phyloP scores from a whole-genome alignment of 2,113 vertebrate species.

The Vanacampus margaritifer region DNA sequence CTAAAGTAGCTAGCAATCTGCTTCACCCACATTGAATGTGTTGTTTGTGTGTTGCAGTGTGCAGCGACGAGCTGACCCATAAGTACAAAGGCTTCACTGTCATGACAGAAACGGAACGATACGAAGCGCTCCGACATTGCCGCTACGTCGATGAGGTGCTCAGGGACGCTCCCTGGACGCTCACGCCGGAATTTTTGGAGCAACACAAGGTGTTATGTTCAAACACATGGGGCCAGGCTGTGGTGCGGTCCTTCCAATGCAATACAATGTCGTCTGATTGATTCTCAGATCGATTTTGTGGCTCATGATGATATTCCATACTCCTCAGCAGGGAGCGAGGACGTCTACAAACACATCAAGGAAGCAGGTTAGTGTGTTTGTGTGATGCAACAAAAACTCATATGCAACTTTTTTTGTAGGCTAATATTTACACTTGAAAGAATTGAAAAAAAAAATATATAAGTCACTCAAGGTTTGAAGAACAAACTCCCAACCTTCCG shows the following conservation, averaged over 20 bases:
- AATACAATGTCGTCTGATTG: slow-evolving; percentile 34
- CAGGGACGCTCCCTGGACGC: slow-evolving; percentile 94
- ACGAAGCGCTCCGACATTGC: slow-evolving; percentile 94
- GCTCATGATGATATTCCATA: slow-evolving; percentile 97
- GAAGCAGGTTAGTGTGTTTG: slow-evolving; percentile 82
- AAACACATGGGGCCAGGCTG: background rate
- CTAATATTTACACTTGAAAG: too few species aligned
- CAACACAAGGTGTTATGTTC: slow-evolving; percentile 87
- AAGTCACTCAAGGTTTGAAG: too few species aligned
- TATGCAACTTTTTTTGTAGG: background rate
- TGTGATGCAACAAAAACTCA: background rate
- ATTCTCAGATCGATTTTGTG: slow-evolving; percentile 94
- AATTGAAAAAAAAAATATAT: too few species aligned
- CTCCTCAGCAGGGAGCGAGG: slow-evolving; percentile 98
- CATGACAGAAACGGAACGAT: slow-evolving; percentile 93
- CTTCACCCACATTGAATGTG: background rate
- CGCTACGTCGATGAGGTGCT: slow-evolving; percentile 97
- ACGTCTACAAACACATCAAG: slow-evolving; percentile 98
- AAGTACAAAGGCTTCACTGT: slow-evolving; percentile 98
- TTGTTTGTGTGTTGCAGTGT: slow-evolving; percentile 73
- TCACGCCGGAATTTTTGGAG: slow-evolving; percentile 90
- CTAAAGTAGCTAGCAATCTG: background rate
- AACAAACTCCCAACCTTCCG: too few species aligned
- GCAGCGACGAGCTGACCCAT: slow-evolving; percentile 96
- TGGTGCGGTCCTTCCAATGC: slow-evolving; percentile 23